Evolutionary conservation across 2,888 invertebrate genomes (phyloP).

Genomic region (Trichogramma evanescens): DNA sequence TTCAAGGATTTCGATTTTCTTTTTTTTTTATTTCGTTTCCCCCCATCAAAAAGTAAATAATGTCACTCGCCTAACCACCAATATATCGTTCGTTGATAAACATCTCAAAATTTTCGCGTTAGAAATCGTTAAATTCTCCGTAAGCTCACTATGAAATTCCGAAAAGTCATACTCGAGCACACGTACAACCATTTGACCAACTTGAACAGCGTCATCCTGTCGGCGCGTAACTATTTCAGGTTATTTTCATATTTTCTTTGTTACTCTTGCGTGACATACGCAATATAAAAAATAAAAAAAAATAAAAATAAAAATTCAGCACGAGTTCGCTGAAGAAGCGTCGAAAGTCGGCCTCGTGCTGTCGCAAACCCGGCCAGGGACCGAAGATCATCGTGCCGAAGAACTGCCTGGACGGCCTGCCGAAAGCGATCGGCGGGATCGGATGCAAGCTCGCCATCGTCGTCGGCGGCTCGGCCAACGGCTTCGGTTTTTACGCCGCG

Average conservation of each 20-base stretch:
- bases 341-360: not conserved
- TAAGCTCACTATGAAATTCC: not conserved
- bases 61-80: not conserved
- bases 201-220: not conserved
- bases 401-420: slow-evolving; percentile 10
- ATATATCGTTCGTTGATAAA: not conserved
- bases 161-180: not conserved
- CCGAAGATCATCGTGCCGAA: slow-evolving; percentile 16
- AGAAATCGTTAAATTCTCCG: not conserved
- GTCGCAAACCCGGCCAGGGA: not conserved
- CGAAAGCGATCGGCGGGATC: slow-evolving; percentile 26
- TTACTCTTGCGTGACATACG: not conserved
- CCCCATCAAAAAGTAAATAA: not conserved
- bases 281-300: not conserved
- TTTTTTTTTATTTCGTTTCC: not conserved
- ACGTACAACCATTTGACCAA: not conserved
- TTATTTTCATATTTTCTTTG: not conserved
- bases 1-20: not conserved
- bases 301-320: not conserved
- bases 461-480: slow-evolving; percentile 46
- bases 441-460: slow-evolving; percentile 47
- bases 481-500: slow-evolving; percentile 47
- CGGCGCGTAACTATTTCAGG: slow-evolving; percentile 10
- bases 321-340: not conserved
- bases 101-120: slow-evolving; percentile 1